Evolutionary conservation across 2,888 invertebrate genomes (phyloP).

Genomic region (Polyommatus icarus): DNA sequence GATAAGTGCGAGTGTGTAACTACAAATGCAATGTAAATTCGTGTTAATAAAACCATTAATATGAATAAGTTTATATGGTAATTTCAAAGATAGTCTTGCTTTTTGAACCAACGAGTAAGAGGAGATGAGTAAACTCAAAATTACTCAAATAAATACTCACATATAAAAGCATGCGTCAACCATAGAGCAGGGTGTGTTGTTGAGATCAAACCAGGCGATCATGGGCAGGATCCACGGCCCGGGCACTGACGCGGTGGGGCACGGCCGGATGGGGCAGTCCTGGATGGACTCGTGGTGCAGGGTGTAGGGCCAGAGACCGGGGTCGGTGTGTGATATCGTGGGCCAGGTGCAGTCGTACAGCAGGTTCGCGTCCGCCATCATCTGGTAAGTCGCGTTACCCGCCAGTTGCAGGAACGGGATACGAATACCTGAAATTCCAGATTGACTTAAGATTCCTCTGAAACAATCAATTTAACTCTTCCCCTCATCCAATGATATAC

Average conservation of each 20-base stretch:
- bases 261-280: constrained; percentile 78
- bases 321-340: constrained; percentile 58
- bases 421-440: constrained; percentile 61
- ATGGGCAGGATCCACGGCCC: constrained; percentile 85
- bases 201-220: constrained; percentile 73
- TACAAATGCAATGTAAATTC: too few species aligned
- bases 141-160: constrained; percentile 55
- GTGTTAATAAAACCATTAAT: too few species aligned
- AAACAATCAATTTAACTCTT: constrained; percentile 14
- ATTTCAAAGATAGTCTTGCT: too few species aligned
- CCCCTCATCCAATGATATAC: too few species aligned
- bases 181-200: constrained; percentile 77
- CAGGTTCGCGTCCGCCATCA: constrained; percentile 73
- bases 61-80: too few species aligned
- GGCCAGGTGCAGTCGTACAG: constrained; percentile 84
- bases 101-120: too few species aligned
- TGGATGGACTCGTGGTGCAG: constrained; percentile 80
- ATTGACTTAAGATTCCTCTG: not conserved
- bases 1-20: too few species aligned
- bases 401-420: constrained; percentile 79
- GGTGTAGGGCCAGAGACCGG: constrained; percentile 85
- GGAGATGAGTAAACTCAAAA: too few species aligned
- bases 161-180: constrained; percentile 73
- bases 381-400: constrained; percentile 80
- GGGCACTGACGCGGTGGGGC: constrained; percentile 79